Evolutionary conservation across 1,140 invertebrate species (phyloP).

Genomic region (Wiebesia pumilae): DNA sequence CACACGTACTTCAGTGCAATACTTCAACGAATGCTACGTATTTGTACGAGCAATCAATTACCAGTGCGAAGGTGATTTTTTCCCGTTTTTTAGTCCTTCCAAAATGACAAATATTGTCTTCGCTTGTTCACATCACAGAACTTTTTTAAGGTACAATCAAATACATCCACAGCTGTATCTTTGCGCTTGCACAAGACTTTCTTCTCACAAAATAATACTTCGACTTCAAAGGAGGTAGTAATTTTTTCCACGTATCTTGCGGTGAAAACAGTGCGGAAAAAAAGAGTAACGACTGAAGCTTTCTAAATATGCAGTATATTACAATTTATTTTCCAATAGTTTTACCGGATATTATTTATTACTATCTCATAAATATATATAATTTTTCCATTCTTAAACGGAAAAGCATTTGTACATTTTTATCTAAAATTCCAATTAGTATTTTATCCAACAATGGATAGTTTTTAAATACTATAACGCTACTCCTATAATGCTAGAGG

Average conservation of each 20-base stretch:
- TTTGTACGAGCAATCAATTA: slow-evolving; percentile 24
- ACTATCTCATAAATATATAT: too few relatives aligned
- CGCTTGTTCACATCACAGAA: background rate
- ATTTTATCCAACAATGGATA: too few relatives aligned
- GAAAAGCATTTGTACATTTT: too few relatives aligned
- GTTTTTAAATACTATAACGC: too few relatives aligned
- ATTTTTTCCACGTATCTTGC: background rate
- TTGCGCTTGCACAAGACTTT: background rate
- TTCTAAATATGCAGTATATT: background rate
- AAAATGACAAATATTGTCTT: slow-evolving; percentile 26
- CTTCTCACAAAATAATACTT: slow-evolving; percentile 1
- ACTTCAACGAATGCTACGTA: background rate
- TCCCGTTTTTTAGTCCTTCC: background rate
- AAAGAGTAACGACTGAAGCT: background rate
- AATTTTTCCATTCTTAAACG: too few relatives aligned
- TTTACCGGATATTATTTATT: background rate
- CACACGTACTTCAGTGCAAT: background rate
- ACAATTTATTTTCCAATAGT: background rate
- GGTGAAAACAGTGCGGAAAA: background rate
- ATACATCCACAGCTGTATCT: background rate
- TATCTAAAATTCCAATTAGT: too few relatives aligned
- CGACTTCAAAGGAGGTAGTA: background rate
- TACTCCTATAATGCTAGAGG: background rate
- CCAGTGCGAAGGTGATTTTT: slow-evolving; percentile 3
- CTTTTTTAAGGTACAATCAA: slow-evolving; percentile 12